Evolutionary conservation across 1,140 invertebrate genomes (phyloP), one percentile per base, ranked within the genome.

Genomic region (Cydia pomonella): DNA sequence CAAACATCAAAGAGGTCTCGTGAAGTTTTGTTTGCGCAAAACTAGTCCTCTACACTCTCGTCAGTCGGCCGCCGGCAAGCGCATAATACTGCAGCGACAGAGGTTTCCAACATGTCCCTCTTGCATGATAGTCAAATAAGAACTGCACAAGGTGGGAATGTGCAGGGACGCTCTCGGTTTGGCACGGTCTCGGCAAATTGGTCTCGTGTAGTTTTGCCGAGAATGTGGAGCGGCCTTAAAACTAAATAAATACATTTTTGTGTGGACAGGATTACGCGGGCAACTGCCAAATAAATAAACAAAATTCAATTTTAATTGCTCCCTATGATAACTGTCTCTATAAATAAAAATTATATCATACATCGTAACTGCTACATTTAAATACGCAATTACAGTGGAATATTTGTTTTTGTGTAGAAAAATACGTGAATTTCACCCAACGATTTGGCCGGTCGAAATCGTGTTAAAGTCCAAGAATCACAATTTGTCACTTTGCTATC

Each of bases 301-400:
- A 10, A n/a, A 38, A n/a, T 69, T 69, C 29, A 69, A 69, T 69
- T 69, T 69, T 33, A 38, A 38, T 69, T 69, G 64, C 38, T 69
- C 64, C 64, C 64, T 69, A 69, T 79, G 79, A 79, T 79, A 79
- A 82, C 71, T 72, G 69, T 75, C 78, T 84, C 79, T 86, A 88
- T 90, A 88, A 90, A 88, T 89, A 86, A 85, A 81, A 82, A 83
- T 84, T 80, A 82, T 75, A 82, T 84, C 76, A 86, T 80, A 87
- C 80, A 84, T 75, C 74, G 77, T 76, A 77, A 78, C 73, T 71
- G 41, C 75, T 62, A 76, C 33, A 38, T 38, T 38, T 38, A 33
- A 33, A 33, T 9, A 53, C 77, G 79, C 76, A 73, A 83, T 85
- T 80, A 83, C 82, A 83, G 72, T 82, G 80, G 85, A 86, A 85